Evolutionary conservation across 1,140 invertebrate species (phyloP).

Genomic region (Nephila pilipes): DNA sequence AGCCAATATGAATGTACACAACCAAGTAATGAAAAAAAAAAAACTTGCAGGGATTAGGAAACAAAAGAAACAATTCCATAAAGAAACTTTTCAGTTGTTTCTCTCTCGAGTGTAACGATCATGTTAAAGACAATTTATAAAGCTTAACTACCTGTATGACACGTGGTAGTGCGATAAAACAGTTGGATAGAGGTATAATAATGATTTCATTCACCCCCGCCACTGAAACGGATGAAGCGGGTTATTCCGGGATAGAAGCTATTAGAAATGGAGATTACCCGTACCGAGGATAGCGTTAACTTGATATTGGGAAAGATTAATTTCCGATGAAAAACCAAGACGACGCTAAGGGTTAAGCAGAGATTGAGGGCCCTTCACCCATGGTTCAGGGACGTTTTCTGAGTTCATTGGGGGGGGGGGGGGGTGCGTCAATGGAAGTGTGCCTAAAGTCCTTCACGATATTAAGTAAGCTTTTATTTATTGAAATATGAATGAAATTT

Average conservation of each 20-base stretch:
- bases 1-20: too few species aligned
- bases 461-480: neutral
- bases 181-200: slow-evolving; percentile 29
- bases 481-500: neutral
- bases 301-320: neutral
- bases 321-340: neutral
- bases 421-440: neutral
- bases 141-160: slow-evolving; percentile 32
- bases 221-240: slow-evolving; percentile 28
- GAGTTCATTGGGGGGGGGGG: neutral
- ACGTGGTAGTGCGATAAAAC: neutral
- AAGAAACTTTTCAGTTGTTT: neutral
- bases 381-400: neutral
- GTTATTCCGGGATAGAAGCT: slow-evolving; percentile 34
- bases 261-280: slow-evolving; percentile 64
- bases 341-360: neutral
- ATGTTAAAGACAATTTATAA: neutral
- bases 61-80: too few species aligned
- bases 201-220: slow-evolving; percentile 48
- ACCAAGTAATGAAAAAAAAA: too few species aligned
- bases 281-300: slow-evolving; percentile 22
- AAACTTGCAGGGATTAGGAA: too few species aligned
- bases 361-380: too few species aligned
- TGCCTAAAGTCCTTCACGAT: neutral
- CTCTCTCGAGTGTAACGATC: neutral